Conservation (phyloP, 2,113 vertebrate species). For the Paracanthobrama guichenoti region DNA sequence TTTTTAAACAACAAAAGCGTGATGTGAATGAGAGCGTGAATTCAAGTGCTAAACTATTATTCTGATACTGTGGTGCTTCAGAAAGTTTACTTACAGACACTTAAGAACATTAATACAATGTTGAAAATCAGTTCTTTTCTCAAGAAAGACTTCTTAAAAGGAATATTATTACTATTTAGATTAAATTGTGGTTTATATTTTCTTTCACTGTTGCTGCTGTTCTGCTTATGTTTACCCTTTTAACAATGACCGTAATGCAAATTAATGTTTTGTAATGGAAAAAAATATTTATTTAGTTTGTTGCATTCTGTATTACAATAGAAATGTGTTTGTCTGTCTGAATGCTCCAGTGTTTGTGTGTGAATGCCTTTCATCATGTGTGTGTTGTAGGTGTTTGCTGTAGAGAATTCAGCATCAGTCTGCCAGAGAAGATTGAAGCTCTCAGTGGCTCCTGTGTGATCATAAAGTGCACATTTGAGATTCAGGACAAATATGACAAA, state of each 20-base stretch:
- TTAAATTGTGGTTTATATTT: no score
- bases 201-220: not conserved
- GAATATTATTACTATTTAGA: no score
- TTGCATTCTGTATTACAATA: constrained; percentile 9
- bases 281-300: not conserved
- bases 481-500: rapidly evolving
- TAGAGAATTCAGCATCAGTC: no score
- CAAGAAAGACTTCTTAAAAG: not conserved
- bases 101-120: not conserved
- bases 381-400: not conserved
- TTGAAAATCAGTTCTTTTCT: no score
- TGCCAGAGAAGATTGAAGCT: no score
- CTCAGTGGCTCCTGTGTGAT: no score
- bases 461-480: not conserved
- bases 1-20: not conserved
- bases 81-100: not conserved
- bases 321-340: not conserved
- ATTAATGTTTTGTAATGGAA: no score
- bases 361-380: not conserved
- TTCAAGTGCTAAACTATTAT: not conserved
- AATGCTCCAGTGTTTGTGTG: not conserved
- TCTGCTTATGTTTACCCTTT: not conserved
- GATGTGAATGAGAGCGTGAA: not conserved
- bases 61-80: not conserved
- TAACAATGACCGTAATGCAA: no score